Percentiles rank a stretch among this genome's conserved stretches.
Conservation (phyloP, 2,797 vertebrate species). For the Sparidentex hasta region DNA sequence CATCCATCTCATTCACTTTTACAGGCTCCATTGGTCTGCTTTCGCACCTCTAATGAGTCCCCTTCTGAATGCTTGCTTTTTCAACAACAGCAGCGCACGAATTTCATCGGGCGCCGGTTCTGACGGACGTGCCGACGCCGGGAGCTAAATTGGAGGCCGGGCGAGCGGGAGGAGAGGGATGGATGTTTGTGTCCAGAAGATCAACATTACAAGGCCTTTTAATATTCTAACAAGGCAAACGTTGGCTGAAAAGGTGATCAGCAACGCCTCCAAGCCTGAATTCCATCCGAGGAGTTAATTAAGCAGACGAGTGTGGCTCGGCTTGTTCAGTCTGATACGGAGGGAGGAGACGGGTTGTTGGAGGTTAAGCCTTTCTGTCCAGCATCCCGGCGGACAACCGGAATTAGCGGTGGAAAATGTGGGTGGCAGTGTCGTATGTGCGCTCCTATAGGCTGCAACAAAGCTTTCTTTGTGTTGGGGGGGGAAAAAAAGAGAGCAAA, state of each 20-base stretch:
- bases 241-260: slow-evolving; percentile 51
- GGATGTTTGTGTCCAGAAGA: slow-evolving; percentile 21
- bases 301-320: slow-evolving; percentile 45
- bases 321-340: slow-evolving; percentile 7
- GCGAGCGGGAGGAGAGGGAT: slow-evolving; percentile 10
- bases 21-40: slow-evolving; percentile 46
- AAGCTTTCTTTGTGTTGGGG: slow-evolving; percentile 35
- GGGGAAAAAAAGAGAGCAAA: slow-evolving; percentile 11
- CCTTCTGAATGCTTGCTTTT: slow-evolving; percentile 72
- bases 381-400: not conserved
- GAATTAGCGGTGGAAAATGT: slow-evolving; percentile 14
- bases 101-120: slow-evolving; percentile 14
- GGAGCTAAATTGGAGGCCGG: slow-evolving; percentile 52
- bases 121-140: slow-evolving; percentile 50
- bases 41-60: slow-evolving; percentile 71
- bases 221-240: slow-evolving; percentile 54
- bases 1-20: slow-evolving; percentile 64
- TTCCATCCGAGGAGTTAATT: slow-evolving; percentile 73
- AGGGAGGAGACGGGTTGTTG: slow-evolving; percentile 18
- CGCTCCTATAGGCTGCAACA: slow-evolving; percentile 5
- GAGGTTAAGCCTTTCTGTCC: slow-evolving; percentile 23
- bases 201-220: slow-evolving; percentile 60
- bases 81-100: slow-evolving; percentile 40
- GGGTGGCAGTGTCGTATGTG: not conserved
- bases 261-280: slow-evolving; percentile 44